Conservation (phyloP, 2,888 invertebrate genomes). For the Frankliniella fusca region DNA sequence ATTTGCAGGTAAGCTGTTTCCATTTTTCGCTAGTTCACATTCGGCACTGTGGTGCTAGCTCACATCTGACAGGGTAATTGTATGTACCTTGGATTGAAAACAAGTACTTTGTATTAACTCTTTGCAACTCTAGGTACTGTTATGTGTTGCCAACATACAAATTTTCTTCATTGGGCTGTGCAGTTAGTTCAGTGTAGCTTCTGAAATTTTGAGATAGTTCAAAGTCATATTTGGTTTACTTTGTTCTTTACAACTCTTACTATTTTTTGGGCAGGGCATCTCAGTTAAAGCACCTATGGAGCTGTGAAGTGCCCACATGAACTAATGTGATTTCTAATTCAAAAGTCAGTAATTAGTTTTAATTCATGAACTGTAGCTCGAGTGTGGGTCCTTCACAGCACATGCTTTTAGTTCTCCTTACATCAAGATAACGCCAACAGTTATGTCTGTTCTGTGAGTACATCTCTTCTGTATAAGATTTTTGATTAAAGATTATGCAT, state of each 20-base stretch:
- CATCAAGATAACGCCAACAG: background rate
- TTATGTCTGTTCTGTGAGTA: constrained; percentile 15
- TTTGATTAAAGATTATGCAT: background rate
- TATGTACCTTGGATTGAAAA: background rate
- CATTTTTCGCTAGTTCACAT: background rate
- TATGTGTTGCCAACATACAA: background rate
- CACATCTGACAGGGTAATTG: constrained; percentile 13
- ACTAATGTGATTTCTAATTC: background rate
- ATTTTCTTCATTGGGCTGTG: background rate
- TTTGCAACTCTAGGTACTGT: constrained; percentile 1
- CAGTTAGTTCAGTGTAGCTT: background rate
- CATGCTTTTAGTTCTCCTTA: background rate
- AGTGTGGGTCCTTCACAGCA: background rate
- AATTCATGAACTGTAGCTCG: background rate
- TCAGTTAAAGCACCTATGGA: background rate
- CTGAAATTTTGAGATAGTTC: background rate
- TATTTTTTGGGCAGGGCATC: background rate
- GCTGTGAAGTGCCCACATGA: background rate
- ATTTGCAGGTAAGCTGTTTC: constrained; percentile 13
- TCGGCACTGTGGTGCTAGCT: background rate
- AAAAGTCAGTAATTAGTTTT: background rate
- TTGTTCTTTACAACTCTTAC: background rate
- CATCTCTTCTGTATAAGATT: background rate
- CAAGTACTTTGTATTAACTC: background rate
- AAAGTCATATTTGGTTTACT: background rate